phyloP scores from a whole-genome alignment of 2,888 invertebrate species.

The Torymus aiolomorphi region DNA sequence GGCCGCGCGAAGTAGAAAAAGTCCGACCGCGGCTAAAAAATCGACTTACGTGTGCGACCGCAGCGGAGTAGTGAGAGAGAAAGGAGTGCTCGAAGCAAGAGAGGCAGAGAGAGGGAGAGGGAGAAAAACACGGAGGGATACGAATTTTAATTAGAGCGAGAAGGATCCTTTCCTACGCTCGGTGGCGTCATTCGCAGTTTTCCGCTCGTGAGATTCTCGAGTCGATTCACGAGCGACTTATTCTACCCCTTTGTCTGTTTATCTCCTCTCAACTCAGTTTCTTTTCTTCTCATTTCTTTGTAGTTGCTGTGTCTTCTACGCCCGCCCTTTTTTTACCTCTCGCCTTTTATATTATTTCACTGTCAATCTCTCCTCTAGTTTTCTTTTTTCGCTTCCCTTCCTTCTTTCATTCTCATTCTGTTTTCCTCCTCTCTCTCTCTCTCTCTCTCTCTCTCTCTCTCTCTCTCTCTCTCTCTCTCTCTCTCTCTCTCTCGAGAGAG shows the following conservation, averaged over 20 bases:
- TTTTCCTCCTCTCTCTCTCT: no score
- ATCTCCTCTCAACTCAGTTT: neutral
- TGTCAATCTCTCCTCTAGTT: slow-evolving; percentile 24
- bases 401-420: no score
- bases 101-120: neutral
- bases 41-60: neutral
- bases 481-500: no score
- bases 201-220: slow-evolving; percentile 10
- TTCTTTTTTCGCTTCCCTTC: neutral
- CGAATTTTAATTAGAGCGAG: slow-evolving; percentile 27
- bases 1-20: no score
- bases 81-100: neutral
- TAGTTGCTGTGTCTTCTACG: neutral
- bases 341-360: slow-evolving; percentile 1
- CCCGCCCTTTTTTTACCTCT: neutral
- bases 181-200: slow-evolving; percentile 7
- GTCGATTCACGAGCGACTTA: neutral
- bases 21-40: neutral
- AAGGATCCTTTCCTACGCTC: neutral
- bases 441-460: no score
- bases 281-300: neutral
- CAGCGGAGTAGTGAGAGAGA: neutral
- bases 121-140: neutral
- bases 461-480: no score
- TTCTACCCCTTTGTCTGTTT: neutral